Conservation (phyloP, 2,888 invertebrate genomes). For the Luffia ferchaultella region DNA sequence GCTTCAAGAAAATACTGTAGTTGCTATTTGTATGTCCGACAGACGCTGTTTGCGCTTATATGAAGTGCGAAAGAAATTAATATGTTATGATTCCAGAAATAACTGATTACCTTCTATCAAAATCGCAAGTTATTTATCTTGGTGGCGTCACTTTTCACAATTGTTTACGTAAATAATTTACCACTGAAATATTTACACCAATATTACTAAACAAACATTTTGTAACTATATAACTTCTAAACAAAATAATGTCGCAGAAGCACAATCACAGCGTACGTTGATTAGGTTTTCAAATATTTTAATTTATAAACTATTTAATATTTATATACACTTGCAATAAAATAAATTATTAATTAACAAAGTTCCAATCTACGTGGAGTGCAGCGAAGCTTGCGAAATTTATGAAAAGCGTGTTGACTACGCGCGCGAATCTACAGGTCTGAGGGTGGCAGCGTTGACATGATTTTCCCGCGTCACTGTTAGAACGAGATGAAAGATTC, state of each 20-base stretch:
- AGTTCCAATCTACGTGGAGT: neutral
- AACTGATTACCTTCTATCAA: neutral
- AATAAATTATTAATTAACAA: neutral
- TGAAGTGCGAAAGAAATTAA: neutral
- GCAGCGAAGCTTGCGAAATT: constrained; percentile 7
- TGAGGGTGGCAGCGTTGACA: constrained; percentile 30
- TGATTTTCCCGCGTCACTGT: constrained; percentile 41
- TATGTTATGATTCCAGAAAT: neutral
- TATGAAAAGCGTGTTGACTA: constrained; percentile 34
- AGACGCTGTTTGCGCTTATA: neutral
- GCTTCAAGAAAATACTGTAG: no score
- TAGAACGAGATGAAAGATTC: constrained; percentile 21
- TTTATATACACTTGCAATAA: no score
- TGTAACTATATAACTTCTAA: no score
- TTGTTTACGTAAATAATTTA: neutral
- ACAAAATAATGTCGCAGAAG: no score
- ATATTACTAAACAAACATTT: neutral
- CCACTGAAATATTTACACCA: neutral
- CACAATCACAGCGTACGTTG: no score
- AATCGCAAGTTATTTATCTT: neutral
- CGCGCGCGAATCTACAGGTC: constrained; percentile 54
- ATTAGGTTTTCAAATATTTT: no score
- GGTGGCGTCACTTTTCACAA: neutral
- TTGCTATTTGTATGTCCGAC: neutral
- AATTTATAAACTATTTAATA: no score